Conservation (phyloP, 2,113 vertebrate species). For the Cyanistes caeruleus region DNA sequence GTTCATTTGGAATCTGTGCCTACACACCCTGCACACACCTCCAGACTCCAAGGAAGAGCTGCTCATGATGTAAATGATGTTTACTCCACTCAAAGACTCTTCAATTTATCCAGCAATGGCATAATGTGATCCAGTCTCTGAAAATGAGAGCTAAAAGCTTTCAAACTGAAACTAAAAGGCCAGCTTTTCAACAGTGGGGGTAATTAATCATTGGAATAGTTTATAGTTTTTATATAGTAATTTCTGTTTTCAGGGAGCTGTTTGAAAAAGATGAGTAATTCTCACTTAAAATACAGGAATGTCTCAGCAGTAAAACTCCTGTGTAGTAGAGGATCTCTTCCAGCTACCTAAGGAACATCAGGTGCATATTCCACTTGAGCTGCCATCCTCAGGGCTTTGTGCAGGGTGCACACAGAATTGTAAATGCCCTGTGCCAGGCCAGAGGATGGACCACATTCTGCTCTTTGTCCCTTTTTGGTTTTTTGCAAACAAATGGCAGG, state of each 20-base stretch:
- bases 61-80: not conserved
- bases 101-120: not conserved
- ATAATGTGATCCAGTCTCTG: not conserved
- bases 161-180: not conserved
- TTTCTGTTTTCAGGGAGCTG: not conserved
- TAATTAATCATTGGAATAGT: not conserved
- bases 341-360: not conserved
- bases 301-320: not conserved
- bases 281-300: not conserved
- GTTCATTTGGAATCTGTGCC: not conserved
- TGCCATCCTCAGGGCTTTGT: not conserved
- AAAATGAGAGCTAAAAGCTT: not conserved
- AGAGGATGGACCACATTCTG: not conserved
- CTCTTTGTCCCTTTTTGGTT: not conserved
- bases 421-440: not conserved
- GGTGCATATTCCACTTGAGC: not conserved
- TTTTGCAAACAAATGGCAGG: not conserved
- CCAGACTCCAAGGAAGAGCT: not conserved
- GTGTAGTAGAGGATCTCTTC: not conserved
- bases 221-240: not conserved
- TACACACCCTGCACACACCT: not conserved
- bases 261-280: not conserved
- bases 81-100: not conserved
- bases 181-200: not conserved
- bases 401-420: accelerated